Evolutionary conservation across 2,113 vertebrate genomes (phyloP), one percentile per base, ranked within the genome.

Genomic region (Barbus barbus): DNA sequence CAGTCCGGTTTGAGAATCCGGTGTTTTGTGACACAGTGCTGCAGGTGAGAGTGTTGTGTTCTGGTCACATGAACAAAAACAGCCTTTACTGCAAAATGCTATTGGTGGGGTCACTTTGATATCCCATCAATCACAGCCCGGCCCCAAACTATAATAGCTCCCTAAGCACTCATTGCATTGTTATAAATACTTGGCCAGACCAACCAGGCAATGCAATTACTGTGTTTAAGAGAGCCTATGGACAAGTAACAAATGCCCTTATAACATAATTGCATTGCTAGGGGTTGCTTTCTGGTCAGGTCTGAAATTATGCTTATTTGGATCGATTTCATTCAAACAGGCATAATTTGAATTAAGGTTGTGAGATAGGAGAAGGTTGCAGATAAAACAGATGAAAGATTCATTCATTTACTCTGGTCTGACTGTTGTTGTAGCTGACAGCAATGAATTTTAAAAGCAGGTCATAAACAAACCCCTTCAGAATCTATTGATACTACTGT

Each of bases 131-230:
- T 94, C 93, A 91, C 88, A 79, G 48, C 83, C 53, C 90, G 85
- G 90, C 89, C 90, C 65, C 78, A 85, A 73, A 83, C 77, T 92
- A 83, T 93, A 93, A 93, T 91, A 91, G 91, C 89, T 89, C 92
- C 92, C 93, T 12, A 73, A 90, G 91, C 90, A 84, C 84, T 85
- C 85, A 5, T 93, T 92, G 85, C 86, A 80, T 90, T 90, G 90
- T 91, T 92, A 91, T 91, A 92, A 93, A 93, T 91, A 92, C 88
- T 87, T 90, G 81, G 84, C 87, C 86, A 80, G 83, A 44, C 41
- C 84, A 58, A 74, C 88, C 81, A 87, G 86, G 83, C 88, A 91
- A 90, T 89, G 90, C 91, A 91, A 92, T 93, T 92, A 91, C 84
- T 90, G 86, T 82, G 88, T 86, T 83, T 82, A 65, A 87, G 12